Conservation (phyloP, 2,888 invertebrate genomes). For the Luffia ferchaultella region DNA sequence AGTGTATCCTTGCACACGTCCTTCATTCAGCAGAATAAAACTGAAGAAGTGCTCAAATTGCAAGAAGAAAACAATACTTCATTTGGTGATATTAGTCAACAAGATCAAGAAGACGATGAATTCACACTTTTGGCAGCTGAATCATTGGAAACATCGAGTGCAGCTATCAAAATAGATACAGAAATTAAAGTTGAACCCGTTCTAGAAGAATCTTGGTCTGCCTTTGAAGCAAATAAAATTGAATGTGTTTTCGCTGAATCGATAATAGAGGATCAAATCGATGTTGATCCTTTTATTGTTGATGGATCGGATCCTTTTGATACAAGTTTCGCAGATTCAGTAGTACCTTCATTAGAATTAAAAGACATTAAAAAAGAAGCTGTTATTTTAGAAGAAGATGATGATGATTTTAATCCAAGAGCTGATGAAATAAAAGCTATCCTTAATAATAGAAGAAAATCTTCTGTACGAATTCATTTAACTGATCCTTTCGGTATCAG, state of each 20-base stretch:
- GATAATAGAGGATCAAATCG: constrained; percentile 53
- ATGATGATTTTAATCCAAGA: constrained; percentile 71
- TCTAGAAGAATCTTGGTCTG: constrained; percentile 69
- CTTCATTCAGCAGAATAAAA: constrained; percentile 49
- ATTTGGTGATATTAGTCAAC: constrained; percentile 18
- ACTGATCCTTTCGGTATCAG: constrained; percentile 70
- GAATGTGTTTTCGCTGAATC: constrained; percentile 51
- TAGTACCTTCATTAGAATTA: constrained; percentile 62
- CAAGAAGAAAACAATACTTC: constrained; percentile 16
- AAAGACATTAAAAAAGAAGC: constrained; percentile 49
- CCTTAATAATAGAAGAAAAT: constrained; percentile 52
- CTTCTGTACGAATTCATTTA: constrained; percentile 68
- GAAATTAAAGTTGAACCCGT: constrained; percentile 47
- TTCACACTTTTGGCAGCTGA: constrained; percentile 82
- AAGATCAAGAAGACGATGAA: constrained; percentile 73
- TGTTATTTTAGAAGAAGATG: constrained; percentile 42
- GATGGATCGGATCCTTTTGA: constrained; percentile 84
- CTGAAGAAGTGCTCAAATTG: constrained; percentile 3
- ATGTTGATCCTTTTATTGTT: constrained; percentile 50
- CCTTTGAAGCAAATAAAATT: constrained; percentile 67
- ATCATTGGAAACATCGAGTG: constrained; percentile 69
- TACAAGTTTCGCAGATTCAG: constrained; percentile 82
- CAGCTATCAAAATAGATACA: constrained; percentile 50
- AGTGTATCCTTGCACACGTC: constrained; percentile 70
- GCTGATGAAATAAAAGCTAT: constrained; percentile 61